Evolutionary conservation across 2,797 vertebrate genomes (phyloP).

Genomic region (Macropodus opercularis): DNA sequence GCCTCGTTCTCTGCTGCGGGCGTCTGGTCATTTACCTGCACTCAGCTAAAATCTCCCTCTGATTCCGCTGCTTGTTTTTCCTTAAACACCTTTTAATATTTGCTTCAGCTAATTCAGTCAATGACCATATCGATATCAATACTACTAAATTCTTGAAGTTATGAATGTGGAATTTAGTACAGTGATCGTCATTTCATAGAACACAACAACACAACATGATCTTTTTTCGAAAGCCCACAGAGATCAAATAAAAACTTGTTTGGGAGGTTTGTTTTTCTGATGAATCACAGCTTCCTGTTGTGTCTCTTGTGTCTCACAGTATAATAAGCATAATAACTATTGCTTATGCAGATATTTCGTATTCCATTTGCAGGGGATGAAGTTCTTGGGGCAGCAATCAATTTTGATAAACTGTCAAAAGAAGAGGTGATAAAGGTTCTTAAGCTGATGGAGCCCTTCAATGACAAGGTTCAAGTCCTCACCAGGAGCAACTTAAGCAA

Average conservation of each 20-base stretch:
- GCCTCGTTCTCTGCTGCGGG: neutral
- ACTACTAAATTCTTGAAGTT: too few relatives aligned
- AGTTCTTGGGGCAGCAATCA: conserved; percentile 78
- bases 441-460: conserved; percentile 78
- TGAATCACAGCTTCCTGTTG: neutral
- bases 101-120: too few relatives aligned
- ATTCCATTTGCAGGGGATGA: conserved; percentile 77
- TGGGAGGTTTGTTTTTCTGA: neutral
- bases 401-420: conserved; percentile 79
- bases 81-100: neutral
- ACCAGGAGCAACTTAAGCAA: conserved; percentile 67
- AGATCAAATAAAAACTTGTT: neutral
- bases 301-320: neutral
- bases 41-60: neutral
- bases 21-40: neutral
- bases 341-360: neutral
- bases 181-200: neutral
- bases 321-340: neutral
- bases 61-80: too few relatives aligned
- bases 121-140: neutral
- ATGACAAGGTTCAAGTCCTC: conserved; percentile 75
- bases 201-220: neutral
- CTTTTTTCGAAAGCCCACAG: neutral
- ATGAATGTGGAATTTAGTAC: too few relatives aligned
- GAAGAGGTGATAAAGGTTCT: conserved; percentile 77